phyloP scores from a whole-genome alignment of 2,888 invertebrate genomes.

The Euplagia quadripunctaria region DNA sequence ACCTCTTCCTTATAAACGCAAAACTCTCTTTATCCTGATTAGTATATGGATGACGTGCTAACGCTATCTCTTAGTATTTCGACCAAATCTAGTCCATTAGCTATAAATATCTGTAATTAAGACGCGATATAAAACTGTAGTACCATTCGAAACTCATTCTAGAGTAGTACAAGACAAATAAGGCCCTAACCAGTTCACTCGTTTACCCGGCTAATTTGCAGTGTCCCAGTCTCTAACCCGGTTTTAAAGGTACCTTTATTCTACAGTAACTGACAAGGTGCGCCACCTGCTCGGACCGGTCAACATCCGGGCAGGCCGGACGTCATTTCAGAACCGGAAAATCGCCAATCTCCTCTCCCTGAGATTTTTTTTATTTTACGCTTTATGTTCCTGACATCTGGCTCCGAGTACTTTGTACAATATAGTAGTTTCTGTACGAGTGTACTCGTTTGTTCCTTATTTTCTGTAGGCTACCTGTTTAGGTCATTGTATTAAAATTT shows the following conservation, averaged over 20 bases:
- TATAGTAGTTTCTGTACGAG: slow-evolving; percentile 31
- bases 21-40: not conserved
- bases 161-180: slow-evolving; percentile 1
- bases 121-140: not conserved
- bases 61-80: not conserved
- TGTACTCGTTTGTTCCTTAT: slow-evolving; percentile 10
- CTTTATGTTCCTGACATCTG: slow-evolving; percentile 54
- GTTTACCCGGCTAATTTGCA: slow-evolving; percentile 23
- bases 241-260: slow-evolving; percentile 49
- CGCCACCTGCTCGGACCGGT: slow-evolving; percentile 62
- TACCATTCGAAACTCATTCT: not conserved
- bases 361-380: slow-evolving; percentile 62
- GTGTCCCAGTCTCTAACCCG: slow-evolving; percentile 47
- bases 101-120: not conserved
- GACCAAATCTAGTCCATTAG: not conserved
- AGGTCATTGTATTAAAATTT: not conserved
- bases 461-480: not conserved
- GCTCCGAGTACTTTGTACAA: slow-evolving; percentile 37
- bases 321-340: slow-evolving; percentile 84
- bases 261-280: slow-evolving; percentile 47
- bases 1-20: not conserved
- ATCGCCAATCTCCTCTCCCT: slow-evolving; percentile 82
- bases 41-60: not conserved
- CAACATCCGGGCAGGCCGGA: slow-evolving; percentile 83
- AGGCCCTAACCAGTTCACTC: slow-evolving; percentile 6